Base-by-base conservation (phyloP, 2,797 vertebrate species). In the Triplophysa bombifrons region DNA sequence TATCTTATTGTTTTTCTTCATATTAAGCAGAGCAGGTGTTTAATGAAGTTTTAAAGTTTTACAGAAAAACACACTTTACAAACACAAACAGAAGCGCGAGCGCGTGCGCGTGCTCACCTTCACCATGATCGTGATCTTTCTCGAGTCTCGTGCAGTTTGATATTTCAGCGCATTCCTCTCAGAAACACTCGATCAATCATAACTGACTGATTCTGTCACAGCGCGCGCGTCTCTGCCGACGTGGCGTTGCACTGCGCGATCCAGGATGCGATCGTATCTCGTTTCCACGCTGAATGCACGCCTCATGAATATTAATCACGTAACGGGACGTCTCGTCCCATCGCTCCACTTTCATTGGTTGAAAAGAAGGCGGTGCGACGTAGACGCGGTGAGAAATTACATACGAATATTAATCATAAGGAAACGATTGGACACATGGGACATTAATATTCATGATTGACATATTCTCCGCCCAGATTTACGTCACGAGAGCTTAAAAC, bases 151-250 rank as follows among this genome's bases (percentile, higher is more conserved):
- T 63, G 64, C 30, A 22, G 14, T 17, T 38, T 7, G 41, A 8
- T 12, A 6, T 34, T 13, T 82, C 73, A 75, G 73, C 70, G 50
- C 12, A 58, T 55, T 41, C 67, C n/a, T 30, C n/a, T n/a, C 22
- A 22, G 25, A 41, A 41, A 17, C 46, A 14, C 46, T 48, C 46
- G 3, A 41, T 2, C 10, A 10, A 1, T 41, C 41, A 41, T 41
- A 2, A 41, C 41, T 10, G 8, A 41, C 9, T 0, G 10, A 41
- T 2, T 41, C 41, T 11, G 10, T 1, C 9, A 9, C 38, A 9
- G 13, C 58, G 25, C 16, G 22, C 16, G 13, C n/a, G n/a, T 12
- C 10, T 91, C 85, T 93, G 92, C 90, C 91, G 90, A 94, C 93
- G 92, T 93, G 92, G 93, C 92, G 93, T 84, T 89, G 64, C 67